Evolutionary conservation across 2,797 vertebrate species (phyloP), one percentile per base, ranked within the genome.

Genomic region (Bradypodion pumilum): DNA sequence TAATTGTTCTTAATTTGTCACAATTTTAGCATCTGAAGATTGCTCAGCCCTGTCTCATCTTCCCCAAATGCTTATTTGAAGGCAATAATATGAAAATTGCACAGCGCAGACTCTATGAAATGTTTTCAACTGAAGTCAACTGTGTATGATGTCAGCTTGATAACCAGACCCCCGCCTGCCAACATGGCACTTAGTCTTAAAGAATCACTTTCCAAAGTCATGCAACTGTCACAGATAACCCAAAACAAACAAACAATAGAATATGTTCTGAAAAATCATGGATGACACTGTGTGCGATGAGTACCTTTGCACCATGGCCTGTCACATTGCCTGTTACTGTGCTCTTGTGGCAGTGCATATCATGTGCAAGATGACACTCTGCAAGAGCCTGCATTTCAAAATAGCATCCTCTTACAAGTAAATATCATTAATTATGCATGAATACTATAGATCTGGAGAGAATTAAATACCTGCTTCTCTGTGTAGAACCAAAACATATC

Each of bases 171-270:
- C 63, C n/a, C 25, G 12, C 13, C n/a, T 87, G 74, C 60, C 80
- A 85, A 7, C n/a, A 21, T 21, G 10, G 27, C 60, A 82, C 44
- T 76, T 89, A 42, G 25, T 79, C 81, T 27, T 88, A 83, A 86
- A 90, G 52, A 49, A 84, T 66, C 13, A 3, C 66, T 90, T 86
- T 91, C 44, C 65, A 52, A 49, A 88, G 29, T 15, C 19, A 9
- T 80, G 25, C 7, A 89, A 73, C 8, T 78, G 59, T 86, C 74
- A 89, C 35, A 69, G 66, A 32, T 84, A 86, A 90, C 85, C 90
- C 88, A 78, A 93, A 86, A 88, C 83, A 65, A 82, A 85, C n/a
- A 56, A 83, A 78, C 66, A 80, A 74, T 56, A 87, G 80, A 52
- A 1, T 0, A 21, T n/a, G 0, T 76, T 86, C 40, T 86, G 87